phyloP scores from a whole-genome alignment of 2,113 vertebrate genomes.

The Hippocampus abdominalis region DNA sequence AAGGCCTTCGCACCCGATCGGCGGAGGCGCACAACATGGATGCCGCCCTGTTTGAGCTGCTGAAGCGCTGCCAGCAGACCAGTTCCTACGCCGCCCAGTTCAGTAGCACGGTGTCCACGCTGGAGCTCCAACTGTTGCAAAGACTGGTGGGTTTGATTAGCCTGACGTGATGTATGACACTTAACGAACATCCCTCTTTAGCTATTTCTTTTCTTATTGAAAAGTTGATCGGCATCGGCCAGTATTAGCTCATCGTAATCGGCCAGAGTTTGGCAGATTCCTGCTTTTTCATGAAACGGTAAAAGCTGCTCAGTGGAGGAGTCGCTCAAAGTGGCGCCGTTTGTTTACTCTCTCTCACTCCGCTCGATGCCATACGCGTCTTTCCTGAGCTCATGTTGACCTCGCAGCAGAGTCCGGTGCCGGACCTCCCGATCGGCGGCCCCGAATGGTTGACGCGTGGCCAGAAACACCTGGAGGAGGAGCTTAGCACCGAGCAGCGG shows the following conservation, averaged over 20 bases:
- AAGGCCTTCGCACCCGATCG: constrained; percentile 90
- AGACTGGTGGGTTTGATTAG: constrained; percentile 80
- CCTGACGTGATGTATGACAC: too few relatives aligned
- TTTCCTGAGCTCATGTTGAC: not conserved
- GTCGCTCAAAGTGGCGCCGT: too few relatives aligned
- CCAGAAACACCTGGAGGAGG: constrained; percentile 88
- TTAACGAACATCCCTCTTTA: too few relatives aligned
- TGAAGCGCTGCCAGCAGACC: constrained; percentile 95
- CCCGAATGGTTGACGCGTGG: constrained; percentile 90
- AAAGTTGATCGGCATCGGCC: not conserved
- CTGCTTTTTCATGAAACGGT: too few relatives aligned
- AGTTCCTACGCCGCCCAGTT: constrained; percentile 94
- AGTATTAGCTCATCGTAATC: not conserved
- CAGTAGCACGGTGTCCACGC: constrained; percentile 87
- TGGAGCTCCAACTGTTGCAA: constrained; percentile 91
- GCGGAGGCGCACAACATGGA: constrained; percentile 91
- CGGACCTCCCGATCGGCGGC: constrained; percentile 86
- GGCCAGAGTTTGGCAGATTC: too few relatives aligned
- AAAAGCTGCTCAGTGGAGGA: too few relatives aligned
- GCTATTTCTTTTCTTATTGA: not conserved
- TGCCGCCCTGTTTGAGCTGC: constrained; percentile 85
- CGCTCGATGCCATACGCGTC: too few relatives aligned
- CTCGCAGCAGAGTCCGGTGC: constrained; percentile 75
- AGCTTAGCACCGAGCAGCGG: constrained; percentile 80
- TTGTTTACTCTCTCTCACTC: too few relatives aligned